These are phyloP conservation scores for Amia ocellicauda DNA, from an alignment of 2,113 vertebrate species.

Conservation along the genomic window DNA sequence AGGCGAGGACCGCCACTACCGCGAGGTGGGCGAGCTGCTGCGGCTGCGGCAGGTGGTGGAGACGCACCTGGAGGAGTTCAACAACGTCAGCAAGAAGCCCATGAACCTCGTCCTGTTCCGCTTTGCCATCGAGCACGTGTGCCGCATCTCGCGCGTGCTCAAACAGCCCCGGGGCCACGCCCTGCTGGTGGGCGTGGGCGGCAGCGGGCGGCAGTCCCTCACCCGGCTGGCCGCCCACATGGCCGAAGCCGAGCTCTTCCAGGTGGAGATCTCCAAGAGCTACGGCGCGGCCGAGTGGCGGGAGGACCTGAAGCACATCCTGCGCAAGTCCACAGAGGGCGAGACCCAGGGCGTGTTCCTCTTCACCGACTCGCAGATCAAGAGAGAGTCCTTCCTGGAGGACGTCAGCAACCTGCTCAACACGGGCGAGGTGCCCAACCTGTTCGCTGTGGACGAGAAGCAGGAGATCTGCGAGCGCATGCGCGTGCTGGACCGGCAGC, in stretches of 20 bases:
- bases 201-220: constrained; percentile 84
- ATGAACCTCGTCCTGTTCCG: constrained; percentile 87
- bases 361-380: constrained; percentile 87
- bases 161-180: constrained; percentile 86
- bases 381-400: constrained; percentile 85
- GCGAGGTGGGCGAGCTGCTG: constrained; percentile 68
- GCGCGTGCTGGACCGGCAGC: constrained; percentile 76
- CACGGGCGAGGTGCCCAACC: constrained; percentile 85
- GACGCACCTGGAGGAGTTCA: constrained; percentile 79
- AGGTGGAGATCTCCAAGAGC: constrained; percentile 84
- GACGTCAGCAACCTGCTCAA: constrained; percentile 87
- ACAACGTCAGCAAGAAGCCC: constrained; percentile 79
- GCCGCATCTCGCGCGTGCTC: constrained; percentile 81
- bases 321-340: constrained; percentile 73
- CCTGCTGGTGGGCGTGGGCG: constrained; percentile 84
- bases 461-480: constrained; percentile 85
- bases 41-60: constrained; percentile 71
- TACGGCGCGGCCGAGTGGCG: constrained; percentile 77
- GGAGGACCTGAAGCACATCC: constrained; percentile 79
- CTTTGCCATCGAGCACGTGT: constrained; percentile 87
- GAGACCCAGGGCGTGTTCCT: constrained; percentile 82
- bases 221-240: constrained; percentile 83
- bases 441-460: constrained; percentile 82
- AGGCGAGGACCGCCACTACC: constrained; percentile 77
- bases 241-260: constrained; percentile 78